Evolutionary conservation across 2,888 invertebrate species (phyloP).

Genomic region (Agrenia bidenticulata): DNA sequence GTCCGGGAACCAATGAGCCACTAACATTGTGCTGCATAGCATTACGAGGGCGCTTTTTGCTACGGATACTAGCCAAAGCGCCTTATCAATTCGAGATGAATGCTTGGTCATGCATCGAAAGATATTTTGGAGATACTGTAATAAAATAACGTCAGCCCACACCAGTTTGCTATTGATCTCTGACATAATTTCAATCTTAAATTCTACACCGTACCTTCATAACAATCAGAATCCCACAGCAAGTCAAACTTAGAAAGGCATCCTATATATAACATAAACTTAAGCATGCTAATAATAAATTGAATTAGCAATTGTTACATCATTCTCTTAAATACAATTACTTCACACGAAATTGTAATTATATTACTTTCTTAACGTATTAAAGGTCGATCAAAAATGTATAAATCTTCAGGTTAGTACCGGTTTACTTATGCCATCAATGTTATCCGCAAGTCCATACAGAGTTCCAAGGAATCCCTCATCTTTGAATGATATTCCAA

Average conservation of each 20-base stretch:
- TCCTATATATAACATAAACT: slow-evolving; percentile 12
- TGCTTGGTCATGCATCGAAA: slow-evolving; percentile 25
- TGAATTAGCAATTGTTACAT: too few species aligned
- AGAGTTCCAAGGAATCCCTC: slow-evolving; percentile 75
- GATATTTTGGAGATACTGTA: slow-evolving; percentile 28
- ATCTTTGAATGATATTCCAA: slow-evolving; percentile 73
- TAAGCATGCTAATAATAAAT: too few species aligned
- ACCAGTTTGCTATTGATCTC: too few species aligned
- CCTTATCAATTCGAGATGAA: slow-evolving; percentile 56
- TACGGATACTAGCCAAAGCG: slow-evolving; percentile 55
- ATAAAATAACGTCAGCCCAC: too few species aligned
- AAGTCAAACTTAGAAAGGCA: slow-evolving; percentile 14
- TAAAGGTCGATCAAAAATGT: not conserved
- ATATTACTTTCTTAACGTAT: too few species aligned
- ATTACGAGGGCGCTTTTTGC: slow-evolving; percentile 45
- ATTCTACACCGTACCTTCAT: not conserved
- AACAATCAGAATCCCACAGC: slow-evolving; percentile 5
- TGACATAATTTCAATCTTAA: too few species aligned
- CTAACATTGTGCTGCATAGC: slow-evolving; percentile 35
- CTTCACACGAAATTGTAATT: too few species aligned
- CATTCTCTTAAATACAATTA: too few species aligned
- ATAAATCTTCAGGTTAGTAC: slow-evolving; percentile 59
- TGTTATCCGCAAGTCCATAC: slow-evolving; percentile 67
- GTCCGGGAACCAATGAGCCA: slow-evolving; percentile 26
- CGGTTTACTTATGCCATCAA: slow-evolving; percentile 67